Percentiles rank a stretch among this genome's conserved stretches.
These are phyloP conservation scores for Eilema griseolum DNA, from an alignment of 2,888 invertebrate species.

Conservation along the genomic window DNA sequence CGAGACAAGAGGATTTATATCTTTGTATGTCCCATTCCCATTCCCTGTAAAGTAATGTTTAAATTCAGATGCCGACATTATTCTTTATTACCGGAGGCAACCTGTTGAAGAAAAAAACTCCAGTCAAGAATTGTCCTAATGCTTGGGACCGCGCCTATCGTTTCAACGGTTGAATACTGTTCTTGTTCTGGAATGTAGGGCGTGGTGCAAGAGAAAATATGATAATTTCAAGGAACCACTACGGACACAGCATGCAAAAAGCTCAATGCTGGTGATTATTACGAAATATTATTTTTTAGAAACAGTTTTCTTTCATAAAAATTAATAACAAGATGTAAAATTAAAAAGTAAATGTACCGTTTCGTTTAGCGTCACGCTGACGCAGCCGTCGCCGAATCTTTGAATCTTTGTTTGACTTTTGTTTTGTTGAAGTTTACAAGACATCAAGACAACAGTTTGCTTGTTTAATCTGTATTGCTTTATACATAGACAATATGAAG, in stretches of 20 bases:
- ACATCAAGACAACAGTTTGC: too few relatives aligned
- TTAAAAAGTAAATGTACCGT: background rate
- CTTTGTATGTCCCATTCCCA: conserved; percentile 75
- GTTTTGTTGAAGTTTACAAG: too few relatives aligned
- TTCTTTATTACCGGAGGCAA: conserved; percentile 59
- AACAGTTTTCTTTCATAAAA: background rate
- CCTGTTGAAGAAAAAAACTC: conserved; percentile 78
- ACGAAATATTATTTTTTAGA: background rate
- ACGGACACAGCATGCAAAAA: background rate
- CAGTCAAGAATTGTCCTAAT: conserved; percentile 48
- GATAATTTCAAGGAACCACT: background rate
- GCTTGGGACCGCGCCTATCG: conserved; percentile 20
- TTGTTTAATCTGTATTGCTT: too few relatives aligned
- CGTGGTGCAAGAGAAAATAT: conserved; percentile 1
- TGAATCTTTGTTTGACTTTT: too few relatives aligned
- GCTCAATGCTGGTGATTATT: background rate
- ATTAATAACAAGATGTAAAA: background rate
- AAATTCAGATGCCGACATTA: conserved; percentile 79
- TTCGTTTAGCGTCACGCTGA: too few relatives aligned
- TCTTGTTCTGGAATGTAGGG: background rate
- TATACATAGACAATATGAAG: too few relatives aligned
- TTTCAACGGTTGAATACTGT: background rate
- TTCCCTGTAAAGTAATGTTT: conserved; percentile 80
- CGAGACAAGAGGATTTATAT: conserved; percentile 70
- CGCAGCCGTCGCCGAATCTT: too few relatives aligned